phyloP scores from a whole-genome alignment of 2,113 vertebrate species.

The Amazona vittata region DNA sequence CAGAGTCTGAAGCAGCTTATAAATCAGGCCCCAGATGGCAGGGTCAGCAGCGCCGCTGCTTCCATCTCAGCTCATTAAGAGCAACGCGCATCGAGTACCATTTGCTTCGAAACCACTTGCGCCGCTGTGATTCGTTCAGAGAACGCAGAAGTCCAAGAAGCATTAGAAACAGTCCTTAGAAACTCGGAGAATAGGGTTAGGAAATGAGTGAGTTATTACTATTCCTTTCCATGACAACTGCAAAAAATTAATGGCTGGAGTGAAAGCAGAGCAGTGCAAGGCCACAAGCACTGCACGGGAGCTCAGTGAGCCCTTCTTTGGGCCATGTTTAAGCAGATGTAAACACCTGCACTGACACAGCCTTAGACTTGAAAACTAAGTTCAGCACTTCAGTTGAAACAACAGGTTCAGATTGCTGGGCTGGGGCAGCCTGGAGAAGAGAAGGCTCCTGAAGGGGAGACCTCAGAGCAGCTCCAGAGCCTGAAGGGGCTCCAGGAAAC shows the following conservation, averaged over 20 bases:
- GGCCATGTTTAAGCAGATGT: rapidly evolving
- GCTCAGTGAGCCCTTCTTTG: rapidly evolving
- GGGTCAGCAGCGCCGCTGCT: background rate
- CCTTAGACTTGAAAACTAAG: rapidly evolving
- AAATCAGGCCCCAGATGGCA: background rate
- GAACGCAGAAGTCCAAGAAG: background rate
- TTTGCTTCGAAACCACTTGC: background rate
- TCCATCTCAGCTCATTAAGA: background rate
- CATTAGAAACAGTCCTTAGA: background rate
- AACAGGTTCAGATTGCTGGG: too few relatives aligned
- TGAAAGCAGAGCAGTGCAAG: rapidly evolving
- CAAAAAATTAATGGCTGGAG: rapidly evolving
- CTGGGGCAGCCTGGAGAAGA: too few relatives aligned
- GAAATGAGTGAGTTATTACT: background rate
- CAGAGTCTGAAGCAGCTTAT: background rate
- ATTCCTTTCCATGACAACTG: background rate
- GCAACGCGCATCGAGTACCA: background rate
- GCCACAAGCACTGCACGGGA: background rate
- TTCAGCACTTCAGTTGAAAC: too few relatives aligned
- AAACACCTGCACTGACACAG: background rate
- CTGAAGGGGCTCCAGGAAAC: too few relatives aligned
- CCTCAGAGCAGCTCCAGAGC: too few relatives aligned
- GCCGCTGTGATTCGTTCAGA: background rate
- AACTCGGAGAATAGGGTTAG: background rate
- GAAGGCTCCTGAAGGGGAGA: too few relatives aligned